phyloP scores from a whole-genome alignment of 2,888 invertebrate genomes.

The Catocala fraxini region DNA sequence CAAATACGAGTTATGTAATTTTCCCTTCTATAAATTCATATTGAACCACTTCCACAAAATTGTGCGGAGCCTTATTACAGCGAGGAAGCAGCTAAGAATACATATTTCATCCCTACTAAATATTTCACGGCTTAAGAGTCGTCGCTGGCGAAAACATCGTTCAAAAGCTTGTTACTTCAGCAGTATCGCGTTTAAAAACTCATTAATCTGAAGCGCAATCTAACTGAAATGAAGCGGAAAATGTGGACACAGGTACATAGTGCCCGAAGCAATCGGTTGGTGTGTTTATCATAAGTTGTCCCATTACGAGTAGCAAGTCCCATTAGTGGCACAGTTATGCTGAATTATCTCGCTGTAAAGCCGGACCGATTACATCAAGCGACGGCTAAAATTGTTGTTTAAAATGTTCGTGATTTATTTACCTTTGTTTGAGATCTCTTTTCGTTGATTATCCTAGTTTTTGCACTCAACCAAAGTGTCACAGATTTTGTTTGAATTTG shows the following conservation, averaged over 20 bases:
- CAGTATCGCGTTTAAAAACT: background rate
- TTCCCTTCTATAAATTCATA: too few relatives aligned
- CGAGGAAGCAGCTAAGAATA: background rate
- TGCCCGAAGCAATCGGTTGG: conserved; percentile 3
- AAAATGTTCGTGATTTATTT: conserved; percentile 29
- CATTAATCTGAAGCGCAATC: background rate
- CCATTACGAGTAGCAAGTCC: conserved; percentile 26
- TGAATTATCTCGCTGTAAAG: conserved; percentile 22
- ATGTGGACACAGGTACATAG: conserved; percentile 1
- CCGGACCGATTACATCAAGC: conserved; percentile 27
- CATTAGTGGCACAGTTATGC: conserved; percentile 30
- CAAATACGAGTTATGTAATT: too few relatives aligned
- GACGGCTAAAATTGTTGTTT: conserved; percentile 24
- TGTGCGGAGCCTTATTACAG: too few relatives aligned
- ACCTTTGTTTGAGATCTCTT: conserved; percentile 4
- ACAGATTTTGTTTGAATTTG: background rate
- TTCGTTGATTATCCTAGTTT: background rate
- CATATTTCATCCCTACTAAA: too few relatives aligned
- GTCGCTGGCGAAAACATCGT: background rate
- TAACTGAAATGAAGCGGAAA: background rate
- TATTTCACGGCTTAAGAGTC: background rate
- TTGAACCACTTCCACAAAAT: too few relatives aligned
- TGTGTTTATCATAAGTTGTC: conserved; percentile 29
- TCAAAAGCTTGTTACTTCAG: too few relatives aligned
- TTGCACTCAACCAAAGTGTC: background rate